Evolutionary conservation across 37 sponge, comb jelly and placozoan species (phyloP).

Genomic region (Sycon ciliatum): DNA sequence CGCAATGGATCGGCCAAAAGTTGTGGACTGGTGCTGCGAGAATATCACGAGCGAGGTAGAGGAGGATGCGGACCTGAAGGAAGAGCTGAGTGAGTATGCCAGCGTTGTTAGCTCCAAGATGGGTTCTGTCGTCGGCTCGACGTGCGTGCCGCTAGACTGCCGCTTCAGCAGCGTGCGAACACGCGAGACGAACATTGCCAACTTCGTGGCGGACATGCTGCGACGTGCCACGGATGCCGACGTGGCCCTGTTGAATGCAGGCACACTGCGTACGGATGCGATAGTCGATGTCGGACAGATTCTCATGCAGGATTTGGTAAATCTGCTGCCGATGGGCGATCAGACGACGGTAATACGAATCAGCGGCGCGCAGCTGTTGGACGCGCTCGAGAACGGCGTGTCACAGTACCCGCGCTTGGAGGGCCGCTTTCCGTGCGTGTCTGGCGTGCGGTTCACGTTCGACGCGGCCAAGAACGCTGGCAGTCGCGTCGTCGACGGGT

Average conservation of each 20-base stretch:
- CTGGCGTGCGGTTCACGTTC: slow-evolving; percentile 66
- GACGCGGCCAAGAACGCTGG: slow-evolving; percentile 41
- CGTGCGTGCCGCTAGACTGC: slow-evolving; percentile 51
- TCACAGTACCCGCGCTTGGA: slow-evolving; percentile 62
- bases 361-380: slow-evolving; percentile 39
- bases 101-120: slow-evolving; percentile 22
- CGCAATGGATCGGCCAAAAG: background rate
- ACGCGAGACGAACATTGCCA: slow-evolving; percentile 61
- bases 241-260: slow-evolving; percentile 58
- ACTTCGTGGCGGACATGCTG: slow-evolving; percentile 66
- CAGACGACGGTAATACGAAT: slow-evolving; percentile 2
- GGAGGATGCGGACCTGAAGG: slow-evolving; percentile 34
- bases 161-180: slow-evolving; percentile 52
- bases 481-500: slow-evolving; percentile 27
- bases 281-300: slow-evolving; percentile 40
- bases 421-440: slow-evolving; percentile 71
- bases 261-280: slow-evolving; percentile 46
- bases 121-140: slow-evolving; percentile 39
- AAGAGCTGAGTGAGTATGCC: slow-evolving; percentile 32
- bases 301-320: slow-evolving; percentile 34
- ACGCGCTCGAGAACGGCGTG: slow-evolving; percentile 71
- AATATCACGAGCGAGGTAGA: slow-evolving; percentile 36
- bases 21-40: slow-evolving; percentile 18
- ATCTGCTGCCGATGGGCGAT: slow-evolving; percentile 45
- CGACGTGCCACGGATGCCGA: slow-evolving; percentile 49